Conservation (phyloP, 2,888 invertebrate species). For the Euzetes globulus region DNA sequence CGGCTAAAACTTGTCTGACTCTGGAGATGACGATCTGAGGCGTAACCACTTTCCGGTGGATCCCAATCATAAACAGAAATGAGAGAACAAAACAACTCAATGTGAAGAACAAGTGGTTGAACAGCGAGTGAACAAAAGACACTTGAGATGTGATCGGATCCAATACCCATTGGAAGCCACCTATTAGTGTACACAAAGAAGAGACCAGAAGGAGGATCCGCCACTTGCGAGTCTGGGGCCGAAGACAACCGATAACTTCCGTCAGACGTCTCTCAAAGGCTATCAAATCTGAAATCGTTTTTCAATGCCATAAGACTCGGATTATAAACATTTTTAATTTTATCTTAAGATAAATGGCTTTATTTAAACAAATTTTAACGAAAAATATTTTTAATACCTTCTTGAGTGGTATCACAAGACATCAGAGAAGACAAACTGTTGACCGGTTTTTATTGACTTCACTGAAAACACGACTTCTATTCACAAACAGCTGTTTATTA, state of each 20-base stretch:
- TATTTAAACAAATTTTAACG: background rate
- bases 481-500: background rate
- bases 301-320: background rate
- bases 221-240: conserved; percentile 91
- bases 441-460: background rate
- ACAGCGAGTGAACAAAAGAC: conserved; percentile 78
- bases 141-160: conserved; percentile 49
- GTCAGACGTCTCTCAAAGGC: conserved; percentile 94
- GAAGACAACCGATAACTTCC: conserved; percentile 90
- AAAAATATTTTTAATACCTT: conserved; percentile 57
- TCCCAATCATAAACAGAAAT: conserved; percentile 77
- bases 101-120: conserved; percentile 90
- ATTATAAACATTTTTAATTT: too few species aligned
- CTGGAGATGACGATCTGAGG: conserved; percentile 85
- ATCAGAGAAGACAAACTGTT: conserved; percentile 63
- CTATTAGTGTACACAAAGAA: conserved; percentile 81
- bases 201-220: conserved; percentile 79
- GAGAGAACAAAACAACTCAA: conserved; percentile 73
- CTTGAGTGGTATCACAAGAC: conserved; percentile 58
- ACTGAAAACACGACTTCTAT: background rate
- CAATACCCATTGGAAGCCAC: conserved; percentile 80
- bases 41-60: conserved; percentile 91
- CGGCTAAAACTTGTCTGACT: conserved; percentile 77
- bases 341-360: background rate
- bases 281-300: conserved; percentile 66